Evolutionary conservation across 2,797 vertebrate species (phyloP), one percentile per base, ranked within the genome.

Genomic region (Echeneis naucrates): DNA sequence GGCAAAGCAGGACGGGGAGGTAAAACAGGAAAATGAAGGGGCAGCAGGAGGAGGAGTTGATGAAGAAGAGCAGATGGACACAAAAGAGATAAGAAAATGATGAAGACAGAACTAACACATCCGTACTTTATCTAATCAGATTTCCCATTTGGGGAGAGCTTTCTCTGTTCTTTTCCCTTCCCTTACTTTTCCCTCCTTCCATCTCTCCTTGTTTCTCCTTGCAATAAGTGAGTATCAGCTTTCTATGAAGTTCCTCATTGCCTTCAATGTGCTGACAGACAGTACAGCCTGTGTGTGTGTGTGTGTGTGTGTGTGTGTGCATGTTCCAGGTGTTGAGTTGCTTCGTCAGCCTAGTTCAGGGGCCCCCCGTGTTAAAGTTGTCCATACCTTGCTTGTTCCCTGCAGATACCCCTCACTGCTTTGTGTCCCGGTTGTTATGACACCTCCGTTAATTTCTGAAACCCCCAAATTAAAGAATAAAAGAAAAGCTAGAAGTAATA

Each of bases 11-110:
- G 78, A 72, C 80, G 75, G 51, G 64, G 70, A 67, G 78, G 84
- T 77, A 58, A 80, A 80, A 67, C 62, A 70, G 61, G 38, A 68
- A 75, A 61, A 45, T 38, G 62, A 75, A 58, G 85, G 42, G 75
- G 72, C 30, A 56, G 64, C 30, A 79, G 59, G 42, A 75, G 78
- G 73, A 77, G 74, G 73, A 68, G 74, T 70, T 93, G 89, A 93
- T 62, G 78, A 86, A 88, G 77, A 63, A 71, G 70, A 80, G 88
- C 93, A 94, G 90, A 93, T 94, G 91, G 74, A 79, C 38, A 66
- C 75, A 65, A 74, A 64, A 66, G 77, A 85, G 81, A 87, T 87
- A 81, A 84, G 83, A 87, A 74, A 67, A 77, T 50, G 76, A 82
- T 75, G 45, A 79, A 72, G 71, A 72, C 68, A 62, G 77, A 82